These are phyloP conservation scores for Panulirus ornatus DNA, from an alignment of 1,140 invertebrate genomes.

Conservation along the genomic window DNA sequence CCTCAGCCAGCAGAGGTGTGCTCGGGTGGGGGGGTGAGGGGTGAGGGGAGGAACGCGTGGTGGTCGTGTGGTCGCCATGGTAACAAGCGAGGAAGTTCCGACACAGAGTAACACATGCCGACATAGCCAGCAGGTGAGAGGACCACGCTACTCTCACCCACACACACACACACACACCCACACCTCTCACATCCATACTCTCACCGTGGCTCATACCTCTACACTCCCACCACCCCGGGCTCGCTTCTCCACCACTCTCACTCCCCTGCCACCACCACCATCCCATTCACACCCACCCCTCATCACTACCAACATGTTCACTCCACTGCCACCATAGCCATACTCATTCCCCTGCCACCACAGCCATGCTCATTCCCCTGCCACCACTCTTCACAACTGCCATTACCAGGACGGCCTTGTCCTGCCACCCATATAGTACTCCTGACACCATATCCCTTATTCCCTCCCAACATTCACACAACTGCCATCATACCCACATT, in stretches of 20 bases:
- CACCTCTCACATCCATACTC: background rate
- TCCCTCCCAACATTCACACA: too few relatives aligned
- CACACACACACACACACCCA: too few relatives aligned
- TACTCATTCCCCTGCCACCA: background rate
- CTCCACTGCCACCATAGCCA: background rate
- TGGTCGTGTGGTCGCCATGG: constrained; percentile 30
- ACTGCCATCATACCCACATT: too few relatives aligned
- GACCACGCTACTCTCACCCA: background rate
- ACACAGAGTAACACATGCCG: constrained; percentile 36
- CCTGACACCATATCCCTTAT: too few relatives aligned
- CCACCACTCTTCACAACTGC: background rate
- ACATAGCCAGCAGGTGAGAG: background rate
- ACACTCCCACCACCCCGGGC: background rate
- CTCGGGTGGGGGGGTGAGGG: too few relatives aligned
- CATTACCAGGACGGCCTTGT: too few relatives aligned
- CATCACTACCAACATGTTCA: background rate
- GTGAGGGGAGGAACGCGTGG: too few relatives aligned
- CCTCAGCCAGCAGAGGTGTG: too few relatives aligned
- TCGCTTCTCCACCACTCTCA: background rate
- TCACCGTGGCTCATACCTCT: background rate
- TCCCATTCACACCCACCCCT: background rate
- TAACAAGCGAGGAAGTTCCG: constrained; percentile 15
- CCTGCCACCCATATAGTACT: too few relatives aligned
- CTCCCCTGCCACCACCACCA: background rate
- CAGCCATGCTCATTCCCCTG: background rate